Percentiles rank a stretch among this genome's conserved stretches.
phyloP scores from a whole-genome alignment of 2,113 vertebrate species.

The Danionella cerebrum region DNA sequence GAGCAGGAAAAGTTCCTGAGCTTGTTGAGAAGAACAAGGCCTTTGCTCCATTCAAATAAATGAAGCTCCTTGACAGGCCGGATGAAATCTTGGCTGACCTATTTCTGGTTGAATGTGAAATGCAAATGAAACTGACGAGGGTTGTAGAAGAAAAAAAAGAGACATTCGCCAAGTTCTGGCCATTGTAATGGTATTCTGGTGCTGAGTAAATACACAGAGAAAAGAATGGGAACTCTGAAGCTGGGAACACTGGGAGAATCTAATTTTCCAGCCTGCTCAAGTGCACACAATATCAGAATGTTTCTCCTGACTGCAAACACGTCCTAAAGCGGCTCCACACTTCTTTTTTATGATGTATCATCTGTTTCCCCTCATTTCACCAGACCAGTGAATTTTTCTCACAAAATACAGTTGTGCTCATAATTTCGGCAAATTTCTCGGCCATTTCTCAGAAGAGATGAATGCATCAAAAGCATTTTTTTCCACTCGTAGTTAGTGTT shows the following conservation, averaged over 20 bases:
- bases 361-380: too few species aligned
- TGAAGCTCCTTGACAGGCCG: constrained; percentile 46
- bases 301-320: too few species aligned
- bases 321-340: too few species aligned
- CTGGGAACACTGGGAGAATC: background rate
- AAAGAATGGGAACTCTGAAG: background rate
- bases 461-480: too few species aligned
- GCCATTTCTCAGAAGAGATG: too few species aligned
- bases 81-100: constrained; percentile 55
- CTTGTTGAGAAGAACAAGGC: constrained; percentile 32
- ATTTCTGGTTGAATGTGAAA: constrained; percentile 51
- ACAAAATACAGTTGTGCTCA: too few species aligned
- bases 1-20: constrained; percentile 21
- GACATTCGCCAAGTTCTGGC: background rate
- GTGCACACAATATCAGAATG: too few species aligned
- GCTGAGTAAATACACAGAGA: background rate
- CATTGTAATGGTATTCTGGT: background rate
- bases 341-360: too few species aligned
- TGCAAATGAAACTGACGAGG: constrained; percentile 46
- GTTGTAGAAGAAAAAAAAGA: constrained; percentile 15
- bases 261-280: too few species aligned
- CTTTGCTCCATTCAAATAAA: constrained; percentile 52
- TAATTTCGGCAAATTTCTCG: too few species aligned
- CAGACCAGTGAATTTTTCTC: too few species aligned
- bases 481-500: too few species aligned